Evolutionary conservation across 1,140 invertebrate species (phyloP).

Genomic region (Prorops nasuta): DNA sequence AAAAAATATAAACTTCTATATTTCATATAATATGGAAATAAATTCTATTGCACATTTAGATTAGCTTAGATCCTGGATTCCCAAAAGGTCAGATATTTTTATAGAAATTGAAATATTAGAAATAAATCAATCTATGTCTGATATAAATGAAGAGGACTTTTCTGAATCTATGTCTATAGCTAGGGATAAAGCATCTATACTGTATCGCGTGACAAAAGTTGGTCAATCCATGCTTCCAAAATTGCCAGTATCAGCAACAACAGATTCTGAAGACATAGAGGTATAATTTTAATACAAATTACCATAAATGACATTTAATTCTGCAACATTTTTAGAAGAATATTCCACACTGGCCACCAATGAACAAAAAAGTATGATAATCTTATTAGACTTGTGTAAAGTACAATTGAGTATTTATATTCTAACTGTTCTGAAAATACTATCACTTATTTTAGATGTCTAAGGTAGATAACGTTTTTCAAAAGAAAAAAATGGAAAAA

Average conservation of each 20-base stretch:
- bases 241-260: slow-evolving; percentile 33
- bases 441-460: too few species aligned
- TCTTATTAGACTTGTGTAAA: background rate
- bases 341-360: slow-evolving; percentile 19
- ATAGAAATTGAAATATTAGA: slow-evolving; percentile 42
- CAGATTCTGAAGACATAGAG: slow-evolving; percentile 48
- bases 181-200: slow-evolving; percentile 38
- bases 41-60: slow-evolving; percentile 17
- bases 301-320: slow-evolving; percentile 2
- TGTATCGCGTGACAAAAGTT: slow-evolving; percentile 50
- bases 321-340: slow-evolving; percentile 38
- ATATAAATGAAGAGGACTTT: slow-evolving; percentile 5
- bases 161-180: slow-evolving; percentile 14
- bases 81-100: slow-evolving; percentile 43
- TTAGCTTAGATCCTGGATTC: slow-evolving; percentile 47
- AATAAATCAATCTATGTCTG: slow-evolving; percentile 18
- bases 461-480: too few species aligned
- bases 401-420: slow-evolving; percentile 2
- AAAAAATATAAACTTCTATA: background rate
- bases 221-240: slow-evolving; percentile 47
- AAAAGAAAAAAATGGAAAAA: too few species aligned
- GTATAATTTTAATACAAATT: slow-evolving; percentile 19
- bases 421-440: background rate
- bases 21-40: background rate
- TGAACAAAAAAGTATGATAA: slow-evolving; percentile 25